Conservation (phyloP, 2,888 invertebrate genomes). For the Thumatha senex region DNA sequence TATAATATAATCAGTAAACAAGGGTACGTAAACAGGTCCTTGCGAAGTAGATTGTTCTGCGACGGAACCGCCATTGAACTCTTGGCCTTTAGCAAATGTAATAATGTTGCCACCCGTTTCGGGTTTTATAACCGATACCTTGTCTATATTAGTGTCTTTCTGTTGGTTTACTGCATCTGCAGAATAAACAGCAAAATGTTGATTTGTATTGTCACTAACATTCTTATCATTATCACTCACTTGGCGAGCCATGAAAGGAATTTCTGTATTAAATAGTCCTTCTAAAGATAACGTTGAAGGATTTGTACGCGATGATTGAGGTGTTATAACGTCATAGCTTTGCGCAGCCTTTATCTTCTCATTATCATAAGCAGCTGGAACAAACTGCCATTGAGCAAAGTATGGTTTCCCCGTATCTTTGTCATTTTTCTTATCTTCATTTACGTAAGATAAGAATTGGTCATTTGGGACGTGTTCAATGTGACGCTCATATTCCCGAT, state of each 20-base stretch:
- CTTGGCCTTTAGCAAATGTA: constrained; percentile 70
- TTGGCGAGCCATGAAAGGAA: constrained; percentile 59
- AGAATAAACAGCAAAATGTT: constrained; percentile 77
- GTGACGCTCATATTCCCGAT: constrained; percentile 35
- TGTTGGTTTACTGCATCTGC: constrained; percentile 60
- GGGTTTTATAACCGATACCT: constrained; percentile 59
- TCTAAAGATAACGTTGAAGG: constrained; percentile 87
- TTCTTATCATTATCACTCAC: constrained; percentile 39
- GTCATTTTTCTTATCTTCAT: constrained; percentile 63
- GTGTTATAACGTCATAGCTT: constrained; percentile 68
- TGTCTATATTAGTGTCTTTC: constrained; percentile 60
- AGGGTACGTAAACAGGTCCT: constrained; percentile 57
- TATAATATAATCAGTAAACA: constrained; percentile 39
- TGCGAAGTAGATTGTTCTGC: constrained; percentile 50
- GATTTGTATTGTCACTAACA: constrained; percentile 48
- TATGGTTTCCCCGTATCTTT: constrained; percentile 48
- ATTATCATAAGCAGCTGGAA: constrained; percentile 78
- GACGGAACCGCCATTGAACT: constrained; percentile 59
- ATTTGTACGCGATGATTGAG: constrained; percentile 70
- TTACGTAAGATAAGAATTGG: constrained; percentile 67
- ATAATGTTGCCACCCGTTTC: constrained; percentile 62
- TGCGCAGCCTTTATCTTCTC: constrained; percentile 59
- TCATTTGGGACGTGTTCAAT: constrained; percentile 60
- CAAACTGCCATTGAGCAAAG: constrained; percentile 68
- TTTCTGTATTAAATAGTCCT: constrained; percentile 85